phyloP scores from a whole-genome alignment of 2,888 invertebrate genomes.

The Drepanosiphum platanoidis region DNA sequence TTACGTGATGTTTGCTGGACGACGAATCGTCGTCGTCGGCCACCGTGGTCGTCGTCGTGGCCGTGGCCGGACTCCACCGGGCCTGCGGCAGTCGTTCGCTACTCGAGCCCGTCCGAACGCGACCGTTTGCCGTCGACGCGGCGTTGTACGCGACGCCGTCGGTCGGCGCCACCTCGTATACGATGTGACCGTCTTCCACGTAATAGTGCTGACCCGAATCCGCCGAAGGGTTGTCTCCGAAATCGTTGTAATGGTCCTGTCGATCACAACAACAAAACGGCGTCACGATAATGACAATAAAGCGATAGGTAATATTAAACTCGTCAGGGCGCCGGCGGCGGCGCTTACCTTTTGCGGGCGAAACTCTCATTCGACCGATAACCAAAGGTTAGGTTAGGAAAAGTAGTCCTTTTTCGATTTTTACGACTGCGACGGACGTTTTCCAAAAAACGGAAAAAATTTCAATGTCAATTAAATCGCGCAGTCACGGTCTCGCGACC shows the following conservation, averaged over 20 bases:
- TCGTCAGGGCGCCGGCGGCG: too few relatives aligned
- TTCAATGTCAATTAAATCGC: not conserved
- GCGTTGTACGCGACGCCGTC: not conserved
- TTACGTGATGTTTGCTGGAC: conserved; percentile 41
- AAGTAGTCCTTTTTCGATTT: too few relatives aligned
- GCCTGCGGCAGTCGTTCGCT: not conserved
- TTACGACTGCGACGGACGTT: too few relatives aligned
- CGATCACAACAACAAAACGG: not conserved
- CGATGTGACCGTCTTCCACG: conserved; percentile 45
- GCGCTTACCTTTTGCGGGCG: too few relatives aligned
- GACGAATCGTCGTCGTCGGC: conserved; percentile 25
- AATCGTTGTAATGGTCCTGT: conserved; percentile 50
- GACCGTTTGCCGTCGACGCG: not conserved
- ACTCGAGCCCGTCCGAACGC: not conserved
- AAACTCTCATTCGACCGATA: too few relatives aligned
- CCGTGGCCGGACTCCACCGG: conserved; percentile 49
- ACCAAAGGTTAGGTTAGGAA: too few relatives aligned
- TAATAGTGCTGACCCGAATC: conserved; percentile 28
- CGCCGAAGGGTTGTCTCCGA: not conserved
- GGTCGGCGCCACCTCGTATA: conserved; percentile 12
- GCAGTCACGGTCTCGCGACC: not conserved
- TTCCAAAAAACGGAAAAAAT: too few relatives aligned
- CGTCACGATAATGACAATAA: not conserved
- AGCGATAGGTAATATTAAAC: too few relatives aligned
- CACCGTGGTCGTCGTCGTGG: conserved; percentile 21